Percentiles rank a stretch among this genome's conserved stretches.
These are phyloP conservation scores for Castor canadensis DNA, from an alignment of 2,113 vertebrate genomes.

Conservation along the genomic window DNA sequence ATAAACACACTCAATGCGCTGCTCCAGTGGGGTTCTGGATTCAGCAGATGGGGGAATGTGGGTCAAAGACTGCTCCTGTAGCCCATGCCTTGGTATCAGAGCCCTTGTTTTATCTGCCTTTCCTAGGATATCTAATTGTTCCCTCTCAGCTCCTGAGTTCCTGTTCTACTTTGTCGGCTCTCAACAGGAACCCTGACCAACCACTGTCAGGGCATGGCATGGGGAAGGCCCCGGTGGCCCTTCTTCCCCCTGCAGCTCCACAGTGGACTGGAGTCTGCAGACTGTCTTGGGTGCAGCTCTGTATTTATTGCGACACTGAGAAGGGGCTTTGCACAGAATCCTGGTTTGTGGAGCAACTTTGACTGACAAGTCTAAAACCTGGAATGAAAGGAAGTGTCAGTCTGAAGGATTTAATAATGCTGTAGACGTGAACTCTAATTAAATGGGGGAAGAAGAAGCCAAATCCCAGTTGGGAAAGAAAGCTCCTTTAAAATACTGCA, in stretches of 20 bases:
- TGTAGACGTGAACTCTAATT: neutral
- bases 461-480: neutral
- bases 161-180: neutral
- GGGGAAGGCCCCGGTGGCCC: fast-evolving
- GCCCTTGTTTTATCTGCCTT: too few relatives aligned
- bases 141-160: neutral
- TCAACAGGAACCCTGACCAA: fast-evolving
- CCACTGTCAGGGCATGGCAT: neutral
- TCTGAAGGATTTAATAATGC: neutral
- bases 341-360: neutral
- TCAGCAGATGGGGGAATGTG: too few relatives aligned
- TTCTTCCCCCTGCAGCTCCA: neutral
- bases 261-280: neutral
- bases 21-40: fast-evolving
- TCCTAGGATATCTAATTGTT: too few relatives aligned
- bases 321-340: neutral
- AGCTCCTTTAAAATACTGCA: neutral
- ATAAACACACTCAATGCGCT: neutral
- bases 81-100: fast-evolving
- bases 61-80: too few relatives aligned
- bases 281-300: neutral
- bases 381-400: neutral
- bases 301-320: fast-evolving
- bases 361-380: neutral
- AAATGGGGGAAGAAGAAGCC: neutral